phyloP scores from a whole-genome alignment of 2,113 vertebrate species.

The Microtus pennsylvanicus region DNA sequence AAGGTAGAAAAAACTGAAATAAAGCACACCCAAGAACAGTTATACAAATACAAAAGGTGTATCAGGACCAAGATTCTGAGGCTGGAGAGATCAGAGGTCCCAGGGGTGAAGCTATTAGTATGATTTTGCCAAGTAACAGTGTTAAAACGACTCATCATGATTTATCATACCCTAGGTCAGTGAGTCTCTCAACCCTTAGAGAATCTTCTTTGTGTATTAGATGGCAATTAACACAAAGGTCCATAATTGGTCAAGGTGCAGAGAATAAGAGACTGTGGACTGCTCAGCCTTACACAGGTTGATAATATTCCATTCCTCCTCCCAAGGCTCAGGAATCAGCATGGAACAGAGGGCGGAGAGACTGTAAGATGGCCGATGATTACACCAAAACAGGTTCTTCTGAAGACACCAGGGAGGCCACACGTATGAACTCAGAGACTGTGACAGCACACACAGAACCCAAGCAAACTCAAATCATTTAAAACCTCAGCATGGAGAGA shows the following conservation, averaged over 20 bases:
- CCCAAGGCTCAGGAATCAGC: background rate
- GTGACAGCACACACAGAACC: background rate
- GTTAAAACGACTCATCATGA: background rate
- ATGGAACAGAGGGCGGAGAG: background rate
- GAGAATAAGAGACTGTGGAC: background rate
- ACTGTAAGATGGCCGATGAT: background rate
- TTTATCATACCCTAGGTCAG: background rate
- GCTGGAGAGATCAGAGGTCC: background rate
- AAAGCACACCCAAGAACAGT: background rate
- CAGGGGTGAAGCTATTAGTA: background rate
- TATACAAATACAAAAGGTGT: background rate
- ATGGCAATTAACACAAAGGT: background rate
- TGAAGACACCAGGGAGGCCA: background rate
- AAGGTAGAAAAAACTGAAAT: background rate
- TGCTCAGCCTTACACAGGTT: background rate
- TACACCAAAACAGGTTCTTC: background rate
- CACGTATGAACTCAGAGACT: background rate
- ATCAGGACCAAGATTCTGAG: background rate
- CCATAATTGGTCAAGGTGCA: background rate
- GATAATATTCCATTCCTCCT: background rate
- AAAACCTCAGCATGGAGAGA: background rate
- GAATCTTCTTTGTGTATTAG: background rate
- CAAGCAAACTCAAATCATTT: background rate
- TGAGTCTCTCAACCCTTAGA: background rate
- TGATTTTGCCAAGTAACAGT: background rate